These are phyloP conservation scores for Huso huso DNA, from an alignment of 2,797 vertebrate genomes.

Conservation along the genomic window DNA sequence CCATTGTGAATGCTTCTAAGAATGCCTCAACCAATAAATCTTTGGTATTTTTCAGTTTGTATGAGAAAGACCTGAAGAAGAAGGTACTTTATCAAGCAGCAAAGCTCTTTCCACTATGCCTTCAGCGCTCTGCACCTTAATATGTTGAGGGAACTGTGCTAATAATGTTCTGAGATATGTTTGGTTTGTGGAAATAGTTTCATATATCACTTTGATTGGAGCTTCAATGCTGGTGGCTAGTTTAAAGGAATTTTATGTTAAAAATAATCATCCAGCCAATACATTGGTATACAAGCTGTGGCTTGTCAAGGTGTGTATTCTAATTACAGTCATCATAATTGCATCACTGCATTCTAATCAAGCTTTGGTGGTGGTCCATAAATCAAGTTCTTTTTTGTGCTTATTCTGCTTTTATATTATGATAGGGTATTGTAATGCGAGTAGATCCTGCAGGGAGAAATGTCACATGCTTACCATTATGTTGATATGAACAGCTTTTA, in stretches of 20 bases:
- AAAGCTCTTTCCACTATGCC: constrained; percentile 54
- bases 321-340: constrained; percentile 20
- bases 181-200: constrained; percentile 68
- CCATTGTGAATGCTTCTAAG: constrained; percentile 38
- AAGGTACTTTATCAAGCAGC: constrained; percentile 63
- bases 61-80: constrained; percentile 57
- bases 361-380: constrained; percentile 15
- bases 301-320: constrained; percentile 17
- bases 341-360: constrained; percentile 18
- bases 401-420: constrained; percentile 15
- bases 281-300: background rate
- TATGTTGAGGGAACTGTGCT: constrained; percentile 62
- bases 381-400: constrained; percentile 22
- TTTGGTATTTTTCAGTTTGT: constrained; percentile 56
- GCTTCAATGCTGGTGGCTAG: constrained; percentile 41
- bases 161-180: constrained; percentile 72
- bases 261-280: constrained; percentile 37
- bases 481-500: constrained; percentile 1
- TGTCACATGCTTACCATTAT: constrained; percentile 12
- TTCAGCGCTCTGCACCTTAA: constrained; percentile 60
- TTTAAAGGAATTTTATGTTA: constrained; percentile 35
- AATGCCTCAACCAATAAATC: constrained; percentile 59
- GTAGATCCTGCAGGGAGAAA: background rate
- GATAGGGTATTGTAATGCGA: background rate
- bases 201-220: constrained; percentile 67